Evolutionary conservation across 2,888 invertebrate species (phyloP), one percentile per base, ranked within the genome.

Genomic region (Parnassius smintheus): DNA sequence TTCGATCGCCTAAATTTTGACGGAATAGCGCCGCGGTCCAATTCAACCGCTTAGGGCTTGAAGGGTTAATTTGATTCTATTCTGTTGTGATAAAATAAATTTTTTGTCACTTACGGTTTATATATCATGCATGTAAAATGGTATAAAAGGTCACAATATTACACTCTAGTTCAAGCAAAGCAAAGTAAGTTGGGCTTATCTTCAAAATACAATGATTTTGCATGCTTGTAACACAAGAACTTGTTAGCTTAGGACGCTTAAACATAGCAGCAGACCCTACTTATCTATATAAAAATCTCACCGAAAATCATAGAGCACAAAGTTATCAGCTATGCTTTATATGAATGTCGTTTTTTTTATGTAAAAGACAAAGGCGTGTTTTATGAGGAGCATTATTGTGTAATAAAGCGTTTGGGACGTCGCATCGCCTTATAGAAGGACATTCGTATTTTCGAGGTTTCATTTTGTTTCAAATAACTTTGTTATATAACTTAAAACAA

Each of bases 171-270:
- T 45, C 35, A 18, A 50, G 9, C 41, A 1, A 12, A 22, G 22
- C 1, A 51, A 10, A 50, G 25, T 9, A 9, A 11, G 12, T 41
- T 53, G 41, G 9, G 7, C 35, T 8, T 35, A n/a, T n/a, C 8
- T 45, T 8, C 45, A 12, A 1, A 45, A 45, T 45, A 45, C 45
- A 12, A 4, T 3, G 35, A 35, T 4, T 35, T 25, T 2, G 35
- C 35, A 35, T 35, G 7, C 7, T 35, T 35, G 35, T 25, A 1
- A 53, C 7, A 35, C 25, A 53, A 53, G 53, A 22, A 53, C 11
- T 53, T 53, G 41, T 53, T 53, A 53, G 53, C 53, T 53, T 53
- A 53, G 53, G 53, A 53, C 41, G 2, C n/a, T 22, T 2, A 35
- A 35, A 35, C 35, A 35, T 35, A 35, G 0, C 35, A 35, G 7